Base-by-base conservation (phyloP, 2,888 invertebrate genomes). In the Sinohyriopsis cumingii region DNA sequence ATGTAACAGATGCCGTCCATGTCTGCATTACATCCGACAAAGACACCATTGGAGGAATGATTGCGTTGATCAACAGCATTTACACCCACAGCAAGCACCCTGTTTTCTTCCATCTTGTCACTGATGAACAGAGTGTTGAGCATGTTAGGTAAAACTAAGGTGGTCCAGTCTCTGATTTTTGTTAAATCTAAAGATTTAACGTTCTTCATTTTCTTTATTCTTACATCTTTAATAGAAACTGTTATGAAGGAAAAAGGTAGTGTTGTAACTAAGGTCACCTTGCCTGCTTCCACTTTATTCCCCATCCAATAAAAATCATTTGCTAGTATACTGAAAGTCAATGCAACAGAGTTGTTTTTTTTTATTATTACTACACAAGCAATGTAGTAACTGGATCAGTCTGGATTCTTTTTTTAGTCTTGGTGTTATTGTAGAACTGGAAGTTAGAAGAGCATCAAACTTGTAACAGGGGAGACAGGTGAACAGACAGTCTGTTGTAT, bases 21-120 rank as follows among this genome's bases (percentile, higher is more conserved):
- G 84, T 86, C 9, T 83, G 84, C 68, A 82, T 86, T 3, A 80
- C 85, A 9, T 84, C 88, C 1, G 87, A 87, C 63, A 75, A 83
- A 57, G 81, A 84, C 55, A 85, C 86, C 0, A 60, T 89, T 12
- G 86, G 87, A 63, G 90, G 89, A 12, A 84, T 88, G 81, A 79
- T 90, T 5, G 85, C 89, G 7, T 78, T 88, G 1, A 84, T 89
- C 22, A 89, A 90, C 82, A 89, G 89, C 72, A 85, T 89, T 33
- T 73, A 85, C 59, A 76, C 78, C 62, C 84, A 89, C 77, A 85
- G 87, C 19, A 82, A 81, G 61, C 78, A 83, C 19, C 74, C 77
- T 7, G 84, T 89, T 62, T 80, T 83, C 72, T 90, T 86, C 72
- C 87, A 89, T 70, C 79, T 90, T 3, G 77, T 88, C 22, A 83